Conservation (phyloP, 2,113 vertebrate genomes). For the Gasterosteus nipponicus region DNA sequence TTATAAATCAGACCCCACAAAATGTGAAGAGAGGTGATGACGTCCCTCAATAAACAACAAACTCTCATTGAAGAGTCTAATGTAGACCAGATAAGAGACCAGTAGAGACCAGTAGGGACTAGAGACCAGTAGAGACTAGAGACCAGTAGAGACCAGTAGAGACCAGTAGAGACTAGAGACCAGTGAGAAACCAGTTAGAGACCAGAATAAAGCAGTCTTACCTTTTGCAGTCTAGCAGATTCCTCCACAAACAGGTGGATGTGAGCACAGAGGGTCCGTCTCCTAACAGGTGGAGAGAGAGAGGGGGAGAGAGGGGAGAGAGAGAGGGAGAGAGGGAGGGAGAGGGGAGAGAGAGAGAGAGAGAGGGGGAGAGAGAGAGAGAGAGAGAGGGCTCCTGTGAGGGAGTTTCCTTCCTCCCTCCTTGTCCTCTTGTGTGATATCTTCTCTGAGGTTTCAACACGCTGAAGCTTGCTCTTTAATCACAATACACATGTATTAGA, state of each 20-base stretch:
- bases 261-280: slow-evolving; percentile 54
- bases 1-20: background rate
- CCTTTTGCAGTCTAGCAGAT: slow-evolving; percentile 69
- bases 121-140: background rate
- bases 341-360: slow-evolving; percentile 14
- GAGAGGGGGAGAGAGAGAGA: slow-evolving; percentile 7
- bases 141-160: background rate
- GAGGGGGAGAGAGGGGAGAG: slow-evolving; percentile 7
- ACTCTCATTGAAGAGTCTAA: too few species aligned
- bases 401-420: slow-evolving; percentile 11
- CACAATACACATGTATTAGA: slow-evolving; percentile 59
- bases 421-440: slow-evolving; percentile 35
- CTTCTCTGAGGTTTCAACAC: slow-evolving; percentile 63
- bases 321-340: slow-evolving; percentile 13
- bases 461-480: slow-evolving; percentile 64
- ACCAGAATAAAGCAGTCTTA: slow-evolving; percentile 46
- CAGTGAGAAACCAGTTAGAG: background rate
- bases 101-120: too few species aligned
- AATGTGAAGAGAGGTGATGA: too few species aligned
- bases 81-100: background rate
- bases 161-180: background rate
- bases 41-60: too few species aligned
- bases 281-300: slow-evolving; percentile 77
- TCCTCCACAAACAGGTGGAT: slow-evolving; percentile 75
- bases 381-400: slow-evolving; percentile 18